Percentiles rank a stretch among this genome's conserved stretches.
Conservation (phyloP, 1,140 invertebrate species). For the Lordiphosa collinella region DNA sequence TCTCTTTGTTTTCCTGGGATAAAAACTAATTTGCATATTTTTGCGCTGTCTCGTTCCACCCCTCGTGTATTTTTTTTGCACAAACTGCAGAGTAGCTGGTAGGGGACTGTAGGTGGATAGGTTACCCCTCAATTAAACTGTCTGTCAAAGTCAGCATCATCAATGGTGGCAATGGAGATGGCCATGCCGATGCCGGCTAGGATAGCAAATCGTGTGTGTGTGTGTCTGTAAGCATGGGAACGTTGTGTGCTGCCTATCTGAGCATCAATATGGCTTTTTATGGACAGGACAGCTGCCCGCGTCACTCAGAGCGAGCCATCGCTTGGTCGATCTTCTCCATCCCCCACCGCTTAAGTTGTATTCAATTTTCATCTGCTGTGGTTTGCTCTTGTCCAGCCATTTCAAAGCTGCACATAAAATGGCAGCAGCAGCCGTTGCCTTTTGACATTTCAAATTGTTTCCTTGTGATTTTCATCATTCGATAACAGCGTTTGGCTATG, state of each 20-base stretch:
- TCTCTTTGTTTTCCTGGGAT: constrained; percentile 19
- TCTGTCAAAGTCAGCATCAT: constrained; percentile 66
- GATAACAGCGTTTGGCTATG: constrained; percentile 8
- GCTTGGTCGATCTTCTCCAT: too few relatives aligned
- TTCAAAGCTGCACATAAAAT: constrained; percentile 21
- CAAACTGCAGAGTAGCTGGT: neutral
- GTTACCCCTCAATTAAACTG: constrained; percentile 65
- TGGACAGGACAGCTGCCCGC: constrained; percentile 17
- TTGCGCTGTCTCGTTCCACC: constrained; percentile 9
- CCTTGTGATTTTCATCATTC: constrained; percentile 33
- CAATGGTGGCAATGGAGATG: constrained; percentile 52
- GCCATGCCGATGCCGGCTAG: constrained; percentile 10
- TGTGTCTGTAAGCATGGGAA: neutral
- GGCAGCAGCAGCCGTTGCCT: constrained; percentile 23
- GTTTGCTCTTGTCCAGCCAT: constrained; percentile 16
- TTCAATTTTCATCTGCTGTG: constrained; percentile 38
- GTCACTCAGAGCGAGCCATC: constrained; percentile 21
- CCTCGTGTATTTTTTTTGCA: constrained; percentile 8
- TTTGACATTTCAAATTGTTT: constrained; percentile 51
- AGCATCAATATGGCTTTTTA: constrained; percentile 26
- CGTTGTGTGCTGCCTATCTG: neutral
- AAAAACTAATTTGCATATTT: constrained; percentile 68
- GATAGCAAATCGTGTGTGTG: neutral
- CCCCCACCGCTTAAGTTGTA: constrained; percentile 12
- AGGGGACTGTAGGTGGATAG: neutral